Percentiles rank a stretch among this genome's conserved stretches.
These are phyloP conservation scores for Ictalurus furcatus DNA, from an alignment of 2,113 vertebrate species.

Conservation along the genomic window DNA sequence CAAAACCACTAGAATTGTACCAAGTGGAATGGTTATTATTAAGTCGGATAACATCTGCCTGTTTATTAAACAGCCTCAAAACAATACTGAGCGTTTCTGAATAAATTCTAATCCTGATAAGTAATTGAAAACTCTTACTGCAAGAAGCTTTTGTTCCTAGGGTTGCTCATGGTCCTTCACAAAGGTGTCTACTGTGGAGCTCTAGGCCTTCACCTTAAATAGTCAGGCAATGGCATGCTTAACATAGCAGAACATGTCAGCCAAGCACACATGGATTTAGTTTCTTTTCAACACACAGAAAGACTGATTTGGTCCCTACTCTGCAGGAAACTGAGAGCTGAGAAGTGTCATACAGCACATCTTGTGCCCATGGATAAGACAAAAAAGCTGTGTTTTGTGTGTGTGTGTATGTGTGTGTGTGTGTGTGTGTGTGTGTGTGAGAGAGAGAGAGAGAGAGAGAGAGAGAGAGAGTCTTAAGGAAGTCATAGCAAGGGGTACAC, in stretches of 20 bases:
- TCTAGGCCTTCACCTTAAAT: background rate
- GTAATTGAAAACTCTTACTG: background rate
- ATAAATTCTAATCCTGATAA: background rate
- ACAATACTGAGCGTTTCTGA: background rate
- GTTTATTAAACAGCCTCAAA: background rate
- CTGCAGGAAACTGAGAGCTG: background rate
- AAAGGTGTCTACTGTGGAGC: constrained; percentile 24
- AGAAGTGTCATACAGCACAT: background rate
- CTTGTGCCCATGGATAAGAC: constrained; percentile 6
- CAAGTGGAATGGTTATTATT: background rate
- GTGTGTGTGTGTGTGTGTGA: too few relatives aligned
- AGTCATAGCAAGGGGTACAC: background rate
- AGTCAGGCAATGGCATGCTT: constrained; percentile 8
- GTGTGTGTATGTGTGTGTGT: background rate
- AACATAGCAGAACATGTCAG: constrained; percentile 15
- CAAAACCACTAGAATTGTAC: background rate
- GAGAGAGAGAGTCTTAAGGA: background rate
- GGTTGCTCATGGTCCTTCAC: background rate
- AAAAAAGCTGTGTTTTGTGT: background rate
- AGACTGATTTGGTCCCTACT: constrained; percentile 9
- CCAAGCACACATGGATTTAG: constrained; percentile 19
- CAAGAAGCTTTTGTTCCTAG: background rate
- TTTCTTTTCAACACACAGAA: constrained; percentile 44
- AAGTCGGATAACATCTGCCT: background rate
- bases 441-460: too few relatives aligned